Evolutionary conservation across 2,113 vertebrate genomes (phyloP).

Genomic region (Sylvilagus bachmani): DNA sequence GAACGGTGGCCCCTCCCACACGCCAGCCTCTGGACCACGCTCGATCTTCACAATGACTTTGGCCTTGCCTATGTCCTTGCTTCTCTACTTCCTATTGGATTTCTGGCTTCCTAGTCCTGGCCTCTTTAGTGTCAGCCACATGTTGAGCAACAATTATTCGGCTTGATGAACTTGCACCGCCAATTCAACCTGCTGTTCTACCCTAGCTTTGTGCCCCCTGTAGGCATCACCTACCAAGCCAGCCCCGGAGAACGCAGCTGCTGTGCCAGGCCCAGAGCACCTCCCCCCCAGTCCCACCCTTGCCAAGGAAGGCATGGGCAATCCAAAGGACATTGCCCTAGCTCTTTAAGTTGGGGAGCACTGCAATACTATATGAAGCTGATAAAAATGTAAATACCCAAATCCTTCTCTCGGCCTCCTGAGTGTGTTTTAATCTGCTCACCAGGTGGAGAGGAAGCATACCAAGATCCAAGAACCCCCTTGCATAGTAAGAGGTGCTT

Average conservation of each 20-base stretch:
- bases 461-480: neutral
- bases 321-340: neutral
- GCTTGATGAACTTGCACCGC: neutral
- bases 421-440: neutral
- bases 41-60: neutral
- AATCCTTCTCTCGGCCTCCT: neutral
- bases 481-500: neutral
- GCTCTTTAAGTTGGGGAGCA: neutral
- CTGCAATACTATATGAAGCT: neutral
- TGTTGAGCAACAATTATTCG: neutral
- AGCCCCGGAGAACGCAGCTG: neutral
- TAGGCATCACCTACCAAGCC: too few species aligned
- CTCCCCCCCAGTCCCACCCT: neutral
- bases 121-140: neutral
- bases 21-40: neutral
- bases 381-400: neutral
- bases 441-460: neutral
- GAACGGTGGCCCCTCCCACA: neutral
- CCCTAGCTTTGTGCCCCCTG: neutral
- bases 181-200: neutral
- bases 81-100: neutral
- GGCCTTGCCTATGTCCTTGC: neutral
- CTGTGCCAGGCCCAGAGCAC: neutral
- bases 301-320: neutral
- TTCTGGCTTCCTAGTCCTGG: neutral